phyloP scores from a whole-genome alignment of 2,113 vertebrate species.

The Redunca redunca region DNA sequence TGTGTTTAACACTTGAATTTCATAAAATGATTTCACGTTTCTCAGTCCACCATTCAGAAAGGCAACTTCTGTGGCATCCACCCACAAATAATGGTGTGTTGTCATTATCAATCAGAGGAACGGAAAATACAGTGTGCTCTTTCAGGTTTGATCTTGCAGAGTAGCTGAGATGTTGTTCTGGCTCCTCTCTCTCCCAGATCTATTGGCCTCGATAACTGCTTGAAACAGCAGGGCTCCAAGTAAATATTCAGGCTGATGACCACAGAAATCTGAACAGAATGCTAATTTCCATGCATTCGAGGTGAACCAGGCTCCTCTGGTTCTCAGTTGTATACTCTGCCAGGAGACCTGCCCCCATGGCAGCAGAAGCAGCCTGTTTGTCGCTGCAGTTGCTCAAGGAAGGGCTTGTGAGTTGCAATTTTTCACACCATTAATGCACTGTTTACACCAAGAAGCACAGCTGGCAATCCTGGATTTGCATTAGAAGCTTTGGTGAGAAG shows the following conservation, averaged over 20 bases:
- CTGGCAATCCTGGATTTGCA: slow-evolving; percentile 28
- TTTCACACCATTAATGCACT: slow-evolving; percentile 68
- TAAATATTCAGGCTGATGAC: slow-evolving; percentile 65
- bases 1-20: background rate
- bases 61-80: background rate
- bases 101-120: slow-evolving; percentile 22
- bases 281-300: slow-evolving; percentile 67
- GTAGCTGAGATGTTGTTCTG: slow-evolving; percentile 56
- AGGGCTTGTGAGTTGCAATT: slow-evolving; percentile 36
- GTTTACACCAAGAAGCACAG: slow-evolving; percentile 62
- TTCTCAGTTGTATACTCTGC: slow-evolving; percentile 52
- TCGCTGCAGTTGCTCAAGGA: slow-evolving; percentile 64
- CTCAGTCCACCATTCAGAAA: background rate
- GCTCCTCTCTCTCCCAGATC: slow-evolving; percentile 56
- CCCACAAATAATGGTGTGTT: background rate
- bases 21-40: background rate
- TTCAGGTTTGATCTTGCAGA: slow-evolving; percentile 52
- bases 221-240: slow-evolving; percentile 45
- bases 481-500: slow-evolving; percentile 50
- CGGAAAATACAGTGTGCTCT: background rate
- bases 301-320: slow-evolving; percentile 60
- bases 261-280: slow-evolving; percentile 32
- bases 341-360: slow-evolving; percentile 58
- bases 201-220: slow-evolving; percentile 46
- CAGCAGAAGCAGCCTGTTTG: slow-evolving; percentile 62